Evolutionary conservation across 2,888 invertebrate genomes (phyloP).

Genomic region (Conomelus anceps): DNA sequence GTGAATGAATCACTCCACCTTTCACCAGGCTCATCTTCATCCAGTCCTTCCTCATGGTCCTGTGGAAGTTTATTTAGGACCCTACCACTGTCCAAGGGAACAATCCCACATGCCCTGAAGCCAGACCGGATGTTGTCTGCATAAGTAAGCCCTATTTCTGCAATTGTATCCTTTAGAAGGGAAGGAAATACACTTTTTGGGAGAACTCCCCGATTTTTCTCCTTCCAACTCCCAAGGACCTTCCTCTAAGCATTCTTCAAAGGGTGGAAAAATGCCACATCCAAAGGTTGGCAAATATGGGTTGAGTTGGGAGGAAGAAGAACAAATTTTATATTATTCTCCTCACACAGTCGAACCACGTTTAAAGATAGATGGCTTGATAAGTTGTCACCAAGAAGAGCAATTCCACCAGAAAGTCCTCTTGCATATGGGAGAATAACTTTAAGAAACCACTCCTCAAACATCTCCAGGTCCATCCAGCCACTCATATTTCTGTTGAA

Average conservation of each 20-base stretch:
- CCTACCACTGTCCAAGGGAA: not conserved
- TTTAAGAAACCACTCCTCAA: not conserved
- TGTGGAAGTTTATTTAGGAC: not conserved
- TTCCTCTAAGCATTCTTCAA: not conserved
- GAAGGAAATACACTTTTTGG: not conserved
- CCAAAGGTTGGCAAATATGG: not conserved
- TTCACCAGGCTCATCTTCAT: not conserved
- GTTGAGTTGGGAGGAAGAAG: not conserved
- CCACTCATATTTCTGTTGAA: constrained; percentile 30
- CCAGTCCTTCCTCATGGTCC: not conserved
- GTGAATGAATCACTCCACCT: not conserved
- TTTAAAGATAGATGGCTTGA: not conserved
- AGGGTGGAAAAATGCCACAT: not conserved
- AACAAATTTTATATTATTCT: not conserved
- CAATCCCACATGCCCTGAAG: not conserved
- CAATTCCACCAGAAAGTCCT: not conserved
- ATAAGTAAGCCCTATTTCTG: not conserved
- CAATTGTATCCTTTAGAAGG: not conserved
- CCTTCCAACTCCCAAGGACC: not conserved
- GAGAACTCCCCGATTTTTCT: not conserved
- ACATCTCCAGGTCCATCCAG: too few species aligned
- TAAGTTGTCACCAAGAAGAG: not conserved
- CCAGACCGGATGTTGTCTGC: not conserved
- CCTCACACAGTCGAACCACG: not conserved
- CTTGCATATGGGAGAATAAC: not conserved